These are phyloP conservation scores for Epistrophe eligans DNA, from an alignment of 2,888 invertebrate genomes.

Conservation along the genomic window DNA sequence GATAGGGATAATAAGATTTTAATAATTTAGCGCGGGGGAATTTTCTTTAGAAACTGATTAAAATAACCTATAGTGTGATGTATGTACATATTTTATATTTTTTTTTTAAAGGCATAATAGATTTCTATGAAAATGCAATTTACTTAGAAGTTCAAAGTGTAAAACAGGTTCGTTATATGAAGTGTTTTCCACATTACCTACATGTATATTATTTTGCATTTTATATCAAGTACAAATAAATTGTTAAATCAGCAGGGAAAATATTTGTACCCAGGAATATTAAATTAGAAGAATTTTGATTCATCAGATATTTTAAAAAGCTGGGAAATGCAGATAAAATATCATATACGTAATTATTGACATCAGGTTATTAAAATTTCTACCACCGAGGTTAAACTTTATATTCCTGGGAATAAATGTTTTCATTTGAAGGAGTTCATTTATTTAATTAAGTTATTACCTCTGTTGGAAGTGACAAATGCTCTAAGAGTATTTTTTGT, in stretches of 20 bases:
- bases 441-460: too few relatives aligned
- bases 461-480: too few relatives aligned
- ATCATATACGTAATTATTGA: too few relatives aligned
- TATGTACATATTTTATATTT: neutral
- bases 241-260: neutral
- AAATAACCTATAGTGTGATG: neutral
- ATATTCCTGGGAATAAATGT: too few relatives aligned
- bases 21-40: slow-evolving; percentile 52
- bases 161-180: slow-evolving; percentile 2
- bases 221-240: neutral
- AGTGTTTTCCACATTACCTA: neutral
- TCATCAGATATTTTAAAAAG: neutral
- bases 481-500: too few relatives aligned
- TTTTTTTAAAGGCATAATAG: neutral
- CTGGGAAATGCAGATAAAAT: neutral
- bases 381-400: too few relatives aligned
- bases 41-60: slow-evolving; percentile 28
- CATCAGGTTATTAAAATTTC: too few relatives aligned
- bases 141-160: slow-evolving; percentile 52
- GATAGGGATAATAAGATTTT: slow-evolving; percentile 57
- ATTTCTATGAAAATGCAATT: slow-evolving; percentile 20
- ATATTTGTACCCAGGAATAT: neutral
- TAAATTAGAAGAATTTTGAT: neutral
- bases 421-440: too few relatives aligned
- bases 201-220: neutral